phyloP scores from a whole-genome alignment of 1,140 invertebrate genomes.

The Panulirus ornatus region DNA sequence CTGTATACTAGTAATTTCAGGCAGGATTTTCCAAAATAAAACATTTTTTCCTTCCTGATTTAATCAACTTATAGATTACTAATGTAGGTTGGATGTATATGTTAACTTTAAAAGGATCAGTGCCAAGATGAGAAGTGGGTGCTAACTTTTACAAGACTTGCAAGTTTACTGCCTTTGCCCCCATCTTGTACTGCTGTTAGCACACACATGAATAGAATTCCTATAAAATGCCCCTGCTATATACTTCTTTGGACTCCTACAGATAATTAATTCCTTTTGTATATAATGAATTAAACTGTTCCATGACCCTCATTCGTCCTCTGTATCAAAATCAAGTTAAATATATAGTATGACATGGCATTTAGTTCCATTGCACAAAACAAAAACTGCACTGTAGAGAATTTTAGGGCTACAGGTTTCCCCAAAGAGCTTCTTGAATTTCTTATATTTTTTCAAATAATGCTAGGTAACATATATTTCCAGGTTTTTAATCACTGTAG shows the following conservation, averaged over 20 bases:
- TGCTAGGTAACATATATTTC: not conserved
- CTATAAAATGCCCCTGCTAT: too few species aligned
- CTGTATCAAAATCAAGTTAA: not conserved
- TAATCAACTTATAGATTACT: too few species aligned
- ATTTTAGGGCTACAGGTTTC: not conserved
- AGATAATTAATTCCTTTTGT: not conserved
- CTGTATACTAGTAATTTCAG: too few species aligned
- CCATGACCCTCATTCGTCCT: not conserved
- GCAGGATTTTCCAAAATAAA: too few species aligned
- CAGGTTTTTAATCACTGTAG: not conserved
- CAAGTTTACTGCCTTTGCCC: not conserved
- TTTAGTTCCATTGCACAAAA: conserved; percentile 46
- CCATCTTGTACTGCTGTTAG: conserved; percentile 32
- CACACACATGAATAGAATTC: too few species aligned
- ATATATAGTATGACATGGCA: conserved; percentile 38
- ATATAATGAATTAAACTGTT: conserved; percentile 20
- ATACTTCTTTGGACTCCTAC: not conserved
- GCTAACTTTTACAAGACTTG: not conserved
- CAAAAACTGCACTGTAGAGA: conserved; percentile 20
- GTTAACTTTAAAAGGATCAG: too few species aligned
- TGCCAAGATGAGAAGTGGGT: too few species aligned
- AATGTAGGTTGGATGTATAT: too few species aligned
- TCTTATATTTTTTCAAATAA: not conserved
- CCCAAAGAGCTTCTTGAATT: conserved; percentile 11
- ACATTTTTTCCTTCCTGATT: too few species aligned